A percentile compares a stretch with the other conserved stretches of the same genome.
Evolutionary conservation across 1,140 invertebrate genomes (phyloP).

Genomic region (Cherax quadricarinatus): DNA sequence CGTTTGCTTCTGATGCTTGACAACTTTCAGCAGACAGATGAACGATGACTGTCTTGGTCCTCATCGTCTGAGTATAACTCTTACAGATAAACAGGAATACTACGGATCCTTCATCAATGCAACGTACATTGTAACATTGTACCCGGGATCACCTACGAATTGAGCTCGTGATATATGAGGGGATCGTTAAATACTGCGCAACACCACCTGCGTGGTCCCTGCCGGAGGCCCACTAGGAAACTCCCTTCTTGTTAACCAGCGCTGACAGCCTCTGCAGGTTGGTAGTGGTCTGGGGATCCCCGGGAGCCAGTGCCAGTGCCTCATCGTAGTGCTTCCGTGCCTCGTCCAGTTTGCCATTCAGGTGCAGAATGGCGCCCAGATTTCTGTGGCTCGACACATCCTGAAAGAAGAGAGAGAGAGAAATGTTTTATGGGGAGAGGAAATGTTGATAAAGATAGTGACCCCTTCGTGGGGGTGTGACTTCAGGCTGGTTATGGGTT

Average conservation of each 20-base stretch:
- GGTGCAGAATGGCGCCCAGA: constrained; percentile 93
- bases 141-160: constrained; percentile 25
- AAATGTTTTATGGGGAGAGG: neutral
- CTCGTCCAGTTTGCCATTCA: constrained; percentile 91
- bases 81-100: constrained; percentile 25
- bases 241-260: constrained; percentile 58
- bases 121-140: neutral
- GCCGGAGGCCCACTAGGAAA: constrained; percentile 20
- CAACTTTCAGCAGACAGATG: neutral
- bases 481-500: too few species aligned
- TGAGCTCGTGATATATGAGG: constrained; percentile 59
- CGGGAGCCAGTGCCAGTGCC: constrained; percentile 89
- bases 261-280: constrained; percentile 88
- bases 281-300: constrained; percentile 89
- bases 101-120: constrained; percentile 9
- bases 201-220: neutral
- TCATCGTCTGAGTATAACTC: neutral
- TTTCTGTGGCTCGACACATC: constrained; percentile 94
- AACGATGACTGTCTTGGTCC: neutral
- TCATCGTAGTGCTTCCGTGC: constrained; percentile 89
- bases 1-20: too few species aligned
- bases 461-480: too few species aligned
- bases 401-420: constrained; percentile 78
- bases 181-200: constrained; percentile 30
- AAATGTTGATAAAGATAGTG: too few species aligned